A percentile compares a stretch with the other conserved stretches of the same genome.
Conservation (phyloP, 2,797 vertebrate species). For the Pantherophis vulpinus region DNA sequence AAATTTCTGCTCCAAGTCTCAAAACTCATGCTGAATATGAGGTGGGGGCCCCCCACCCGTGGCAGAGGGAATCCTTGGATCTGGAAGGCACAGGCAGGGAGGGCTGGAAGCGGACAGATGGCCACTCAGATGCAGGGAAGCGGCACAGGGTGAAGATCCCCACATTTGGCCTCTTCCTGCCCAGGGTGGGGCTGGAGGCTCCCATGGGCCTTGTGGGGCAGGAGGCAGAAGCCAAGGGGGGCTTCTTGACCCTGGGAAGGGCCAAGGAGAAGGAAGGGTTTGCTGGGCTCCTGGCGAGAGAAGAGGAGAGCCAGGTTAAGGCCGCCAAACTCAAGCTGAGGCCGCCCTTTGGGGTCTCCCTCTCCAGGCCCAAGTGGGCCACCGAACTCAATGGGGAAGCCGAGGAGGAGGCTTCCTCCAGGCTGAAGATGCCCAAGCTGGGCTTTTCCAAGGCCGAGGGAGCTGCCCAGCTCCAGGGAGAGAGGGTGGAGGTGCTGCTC, state of each 20-base stretch:
- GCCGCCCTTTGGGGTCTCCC: conserved; percentile 65
- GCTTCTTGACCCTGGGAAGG: conserved; percentile 73
- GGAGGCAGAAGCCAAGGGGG: conserved; percentile 64
- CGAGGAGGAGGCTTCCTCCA: neutral
- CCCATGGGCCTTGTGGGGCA: conserved; percentile 38
- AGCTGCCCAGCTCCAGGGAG: conserved; percentile 3
- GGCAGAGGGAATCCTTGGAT: conserved; percentile 29
- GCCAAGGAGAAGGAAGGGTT: conserved; percentile 57
- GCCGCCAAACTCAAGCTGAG: conserved; percentile 72
- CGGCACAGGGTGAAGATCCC: conserved; percentile 77
- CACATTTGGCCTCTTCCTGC: conserved; percentile 75
- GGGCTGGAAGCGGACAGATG: conserved; percentile 47
- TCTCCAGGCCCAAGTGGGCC: conserved; percentile 61
- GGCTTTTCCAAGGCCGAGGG: conserved; percentile 70
- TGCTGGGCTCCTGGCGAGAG: conserved; percentile 31
- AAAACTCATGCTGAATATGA: conserved; percentile 55
- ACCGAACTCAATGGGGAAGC: conserved; percentile 43
- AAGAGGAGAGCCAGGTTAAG: conserved; percentile 40
- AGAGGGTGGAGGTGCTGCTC: conserved; percentile 50
- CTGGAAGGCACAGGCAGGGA: conserved; percentile 7
- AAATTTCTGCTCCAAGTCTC: conserved; percentile 65
- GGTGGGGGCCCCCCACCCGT: conserved; percentile 39
- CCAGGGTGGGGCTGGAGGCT: conserved; percentile 58
- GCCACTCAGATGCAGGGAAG: conserved; percentile 48
- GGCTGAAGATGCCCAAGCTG: conserved; percentile 73